Evolutionary conservation across 2,797 vertebrate genomes (phyloP).

Genomic region (Carapus acus): DNA sequence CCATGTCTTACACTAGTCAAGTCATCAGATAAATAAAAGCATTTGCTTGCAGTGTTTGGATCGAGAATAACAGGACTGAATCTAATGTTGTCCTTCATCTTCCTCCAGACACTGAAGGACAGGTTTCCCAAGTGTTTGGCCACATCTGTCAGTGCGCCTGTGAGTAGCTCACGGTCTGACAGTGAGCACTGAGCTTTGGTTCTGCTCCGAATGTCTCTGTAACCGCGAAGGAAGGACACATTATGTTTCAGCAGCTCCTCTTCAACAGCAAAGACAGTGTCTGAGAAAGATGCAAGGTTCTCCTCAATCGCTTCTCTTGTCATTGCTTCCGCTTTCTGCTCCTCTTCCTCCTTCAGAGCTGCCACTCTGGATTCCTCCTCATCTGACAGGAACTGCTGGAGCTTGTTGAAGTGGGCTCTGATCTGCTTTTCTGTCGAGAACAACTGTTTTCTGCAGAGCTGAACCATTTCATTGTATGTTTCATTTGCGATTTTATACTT

Average conservation of each 20-base stretch:
- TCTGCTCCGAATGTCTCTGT: constrained; percentile 17
- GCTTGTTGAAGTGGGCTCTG: constrained; percentile 61
- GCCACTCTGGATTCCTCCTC: constrained; percentile 59
- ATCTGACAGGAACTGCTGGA: constrained; percentile 68
- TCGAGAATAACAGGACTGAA: constrained; percentile 37
- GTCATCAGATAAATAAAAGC: constrained; percentile 30
- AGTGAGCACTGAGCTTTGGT: constrained; percentile 19
- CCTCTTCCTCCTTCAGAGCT: constrained; percentile 58
- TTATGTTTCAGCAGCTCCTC: constrained; percentile 16
- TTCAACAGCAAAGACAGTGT: constrained; percentile 29
- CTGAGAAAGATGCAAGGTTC: constrained; percentile 26
- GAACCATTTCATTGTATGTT: constrained; percentile 9
- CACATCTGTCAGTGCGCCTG: constrained; percentile 37
- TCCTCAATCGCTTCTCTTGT: constrained; percentile 33
- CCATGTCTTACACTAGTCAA: constrained; percentile 26
- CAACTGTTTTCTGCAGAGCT: constrained; percentile 24
- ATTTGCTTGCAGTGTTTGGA: constrained; percentile 10
- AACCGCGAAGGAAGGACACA: constrained; percentile 13
- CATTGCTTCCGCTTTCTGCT: constrained; percentile 44
- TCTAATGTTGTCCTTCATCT: constrained; percentile 30
- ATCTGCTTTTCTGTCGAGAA: constrained; percentile 26
- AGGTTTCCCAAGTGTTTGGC: constrained; percentile 27
- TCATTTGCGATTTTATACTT: constrained; percentile 2
- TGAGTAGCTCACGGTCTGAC: constrained; percentile 26
- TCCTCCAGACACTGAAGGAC: constrained; percentile 35